Base-by-base conservation (phyloP, 64 coral and sea anemone species). In the Trachythela sp. region DNA sequence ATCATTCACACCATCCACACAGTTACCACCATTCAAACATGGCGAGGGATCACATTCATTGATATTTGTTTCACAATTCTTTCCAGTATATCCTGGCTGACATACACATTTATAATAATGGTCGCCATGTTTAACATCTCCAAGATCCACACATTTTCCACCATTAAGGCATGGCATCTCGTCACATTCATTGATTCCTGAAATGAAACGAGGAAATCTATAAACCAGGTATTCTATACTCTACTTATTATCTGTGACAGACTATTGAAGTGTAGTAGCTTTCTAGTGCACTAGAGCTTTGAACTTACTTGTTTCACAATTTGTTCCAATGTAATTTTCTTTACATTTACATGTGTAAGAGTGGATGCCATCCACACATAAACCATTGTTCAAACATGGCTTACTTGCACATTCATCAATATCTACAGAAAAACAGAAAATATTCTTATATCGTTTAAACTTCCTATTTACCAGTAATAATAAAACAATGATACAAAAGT, bases 351-450 rank as follows among this genome's bases (percentile, higher is more conserved):
- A 45, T 11, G 41, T 48, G 84, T 48, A 85, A 0, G 84, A 45
- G 40, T 85, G 38, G 24, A 85, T n/a, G n/a, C 31, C 31, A 10
- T 85, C 41, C 51, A 48, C 39, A 85, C 84, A 85, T 50, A 38
- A 31, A 15, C 84, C 84, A 27, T 39, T 39, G 42, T 85, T 85
- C 40, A 48, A 30, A 48, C 84, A 85, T 9, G 40, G 13, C 27
- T 20, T n/a, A 0, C 39, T 11, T 27, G 6, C 9, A 50, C 84
- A 85, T 22, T 85, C 84, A 17, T 85, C 51, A 4, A 85, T 85
- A 50, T 91, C 89, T 91, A 39, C 4, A 86, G 40, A 84, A 54
- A 11, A 6, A 11, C 4, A 45, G n/a, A n/a, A n/a, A n/a, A n/a
- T n/a, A n/a, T n/a, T n/a, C n/a, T n/a, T n/a, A n/a, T n/a, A n/a